Percentiles rank a stretch among this genome's conserved stretches.
These are phyloP conservation scores for Branchinecta lynchi DNA, from an alignment of 1,140 invertebrate species.

Conservation along the genomic window DNA sequence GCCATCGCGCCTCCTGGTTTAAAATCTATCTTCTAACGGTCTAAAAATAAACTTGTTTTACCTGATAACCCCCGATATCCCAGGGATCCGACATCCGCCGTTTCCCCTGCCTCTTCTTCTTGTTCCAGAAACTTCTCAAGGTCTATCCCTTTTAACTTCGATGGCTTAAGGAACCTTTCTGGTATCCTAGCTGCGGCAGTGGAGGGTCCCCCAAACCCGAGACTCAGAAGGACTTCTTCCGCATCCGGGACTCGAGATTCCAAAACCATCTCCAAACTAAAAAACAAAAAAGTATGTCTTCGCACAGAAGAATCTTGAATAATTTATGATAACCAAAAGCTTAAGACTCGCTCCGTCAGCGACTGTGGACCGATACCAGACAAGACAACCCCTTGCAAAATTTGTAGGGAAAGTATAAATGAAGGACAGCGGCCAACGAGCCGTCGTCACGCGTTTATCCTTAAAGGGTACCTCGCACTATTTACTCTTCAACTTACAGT, in stretches of 20 bases:
- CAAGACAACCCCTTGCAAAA: too few relatives aligned
- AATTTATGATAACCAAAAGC: too few relatives aligned
- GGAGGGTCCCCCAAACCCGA: conserved; percentile 13
- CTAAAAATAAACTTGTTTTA: background rate
- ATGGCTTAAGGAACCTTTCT: conserved; percentile 13
- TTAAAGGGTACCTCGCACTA: too few relatives aligned
- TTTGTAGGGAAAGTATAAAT: too few relatives aligned
- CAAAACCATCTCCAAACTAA: background rate
- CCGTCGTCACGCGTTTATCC: too few relatives aligned
- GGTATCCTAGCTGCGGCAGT: conserved; percentile 2
- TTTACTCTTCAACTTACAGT: too few relatives aligned
- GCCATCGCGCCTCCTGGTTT: too few relatives aligned
- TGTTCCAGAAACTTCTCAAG: background rate
- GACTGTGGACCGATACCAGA: too few relatives aligned
- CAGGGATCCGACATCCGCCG: conserved; percentile 8
- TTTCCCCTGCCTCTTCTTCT: conserved; percentile 13
- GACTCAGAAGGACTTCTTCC: conserved; percentile 11
- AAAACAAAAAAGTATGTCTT: background rate
- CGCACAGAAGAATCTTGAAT: too few relatives aligned
- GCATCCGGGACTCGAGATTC: conserved; percentile 14
- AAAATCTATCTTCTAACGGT: too few relatives aligned
- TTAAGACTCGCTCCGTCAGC: too few relatives aligned
- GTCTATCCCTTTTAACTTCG: conserved; percentile 12
- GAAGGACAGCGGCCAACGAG: too few relatives aligned
- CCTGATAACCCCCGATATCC: conserved; percentile 12